Base-by-base conservation (phyloP, 1,140 invertebrate genomes). In the Procambarus clarkii region DNA sequence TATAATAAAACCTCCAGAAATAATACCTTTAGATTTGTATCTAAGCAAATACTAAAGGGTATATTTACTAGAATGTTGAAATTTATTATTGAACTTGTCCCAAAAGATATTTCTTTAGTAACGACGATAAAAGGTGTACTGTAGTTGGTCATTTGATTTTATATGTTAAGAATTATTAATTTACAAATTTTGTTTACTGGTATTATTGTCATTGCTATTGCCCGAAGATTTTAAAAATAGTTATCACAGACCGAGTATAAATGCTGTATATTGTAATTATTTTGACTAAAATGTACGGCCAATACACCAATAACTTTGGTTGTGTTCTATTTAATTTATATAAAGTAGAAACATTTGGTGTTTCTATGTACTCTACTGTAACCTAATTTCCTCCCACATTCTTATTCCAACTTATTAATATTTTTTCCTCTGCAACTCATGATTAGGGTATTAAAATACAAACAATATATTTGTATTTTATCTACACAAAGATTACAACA, bases 311-410 rank as follows among this genome's bases (percentile, higher is more conserved):
- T 21, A 79, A 21, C 48, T 8, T 79, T 79, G 77, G 48, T 18
- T 79, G 45, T 48, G 77, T 48, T 18, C 8, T 9, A 48, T 46
- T 34, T 48, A 18, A 48, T 79, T 44, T 79, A 79, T 15, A 77
- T 77, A 77, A 77, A 48, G 44, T 48, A 79, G 48, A 24, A 48
- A 79, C 15, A 46, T n/a, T 79, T 79, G 77, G 77, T 79, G 77
- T 45, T 79, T 18, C 15, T 15, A 11, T 48, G 77, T 79, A 3
- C 13, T 79, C 3, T 79, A 50, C n/a, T 48, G 15, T 77, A n/a
- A 5, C 45, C 69, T 34, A 8, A 74, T 74, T 64, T 3, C 60
- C 9, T 15, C 18, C 9, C 15, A 64, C 2, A 18, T 18, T 18
- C 18, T 18, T 34, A 34, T 34, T 34, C 34, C 34, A 34, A 34